Evolutionary conservation across 1,140 invertebrate genomes (phyloP), one percentile per base, ranked within the genome.

Genomic region (Drosophila virilis): DNA sequence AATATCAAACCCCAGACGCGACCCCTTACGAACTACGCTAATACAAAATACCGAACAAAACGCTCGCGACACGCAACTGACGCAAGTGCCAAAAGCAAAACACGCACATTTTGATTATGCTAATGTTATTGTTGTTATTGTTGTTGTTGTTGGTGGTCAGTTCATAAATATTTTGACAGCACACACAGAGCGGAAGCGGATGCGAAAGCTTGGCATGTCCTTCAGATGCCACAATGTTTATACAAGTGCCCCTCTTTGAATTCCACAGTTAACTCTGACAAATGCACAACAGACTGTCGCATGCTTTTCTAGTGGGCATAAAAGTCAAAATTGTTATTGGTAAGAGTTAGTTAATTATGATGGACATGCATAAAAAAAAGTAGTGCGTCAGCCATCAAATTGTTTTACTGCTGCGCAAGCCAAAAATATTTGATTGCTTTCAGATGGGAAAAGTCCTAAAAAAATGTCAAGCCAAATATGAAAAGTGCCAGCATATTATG

Each of bases 81-180:
- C 13, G 51, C 46, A 66, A 35, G 8, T 6, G 57, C 62, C 59
- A 65, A 64, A 81, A 55, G 61, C 80, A 57, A 75, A 78, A 81
- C 81, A 85, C 81, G 83, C 83, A 86, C 76, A 78, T 79, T 75
- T 81, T 88, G 76, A 88, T 88, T 86, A 86, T 86, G 83, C 83
- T 86, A 86, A 28, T 46, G 6, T 45, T 48, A 7, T 17, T 48
- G 15, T 13, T 52, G 32, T 70, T 54, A 48, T 59, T 43, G 10
- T 10, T 48, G 10, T 8, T 37, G 10, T 48, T 46, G 9, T 38
- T 61, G 7, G n/a, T 38, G 35, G 33, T 15, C n/a, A 50, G 35
- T 66, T 59, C 55, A 77, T 77, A 80, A 82, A 82, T 70, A 83
- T 80, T 77, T 81, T 60, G 61, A 64, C 67, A 76, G 62, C 45